phyloP scores from a whole-genome alignment of 37 sponge, comb jelly and placozoan genomes.

The Beroe forskalii region DNA sequence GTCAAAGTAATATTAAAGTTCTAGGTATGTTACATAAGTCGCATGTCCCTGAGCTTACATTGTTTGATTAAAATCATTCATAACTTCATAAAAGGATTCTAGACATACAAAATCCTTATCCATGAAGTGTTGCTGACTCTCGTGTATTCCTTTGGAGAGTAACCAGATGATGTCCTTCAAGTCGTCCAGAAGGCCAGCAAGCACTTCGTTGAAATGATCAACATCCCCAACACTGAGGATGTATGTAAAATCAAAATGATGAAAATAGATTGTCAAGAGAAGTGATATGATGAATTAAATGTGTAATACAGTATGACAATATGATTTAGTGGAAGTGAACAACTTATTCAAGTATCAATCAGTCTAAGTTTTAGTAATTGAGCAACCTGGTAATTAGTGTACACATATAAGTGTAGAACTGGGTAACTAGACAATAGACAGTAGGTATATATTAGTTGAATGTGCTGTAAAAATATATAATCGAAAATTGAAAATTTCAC shows the following conservation, averaged over 20 bases:
- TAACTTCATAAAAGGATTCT: neutral
- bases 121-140: conserved; percentile 34
- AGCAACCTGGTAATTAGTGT: too few relatives aligned
- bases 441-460: too few relatives aligned
- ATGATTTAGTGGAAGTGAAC: too few relatives aligned
- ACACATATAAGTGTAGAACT: neutral
- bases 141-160: conserved; percentile 51
- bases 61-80: neutral
- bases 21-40: too few relatives aligned
- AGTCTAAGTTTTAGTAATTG: too few relatives aligned
- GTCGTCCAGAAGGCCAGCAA: conserved; percentile 15
- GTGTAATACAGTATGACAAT: too few relatives aligned
- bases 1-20: too few relatives aligned
- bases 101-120: conserved; percentile 12
- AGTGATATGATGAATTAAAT: too few relatives aligned
- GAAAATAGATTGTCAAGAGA: too few relatives aligned
- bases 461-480: neutral
- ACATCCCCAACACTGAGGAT: conserved; percentile 39
- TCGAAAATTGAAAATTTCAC: neutral
- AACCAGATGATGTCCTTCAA: conserved; percentile 1
- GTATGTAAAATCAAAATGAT: too few relatives aligned
- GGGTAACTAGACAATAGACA: neutral
- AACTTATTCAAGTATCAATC: too few relatives aligned
- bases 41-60: neutral
- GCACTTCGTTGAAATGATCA: conserved; percentile 28